These are phyloP conservation scores for Pandemis corylana DNA, from an alignment of 2,888 invertebrate genomes.

Conservation along the genomic window DNA sequence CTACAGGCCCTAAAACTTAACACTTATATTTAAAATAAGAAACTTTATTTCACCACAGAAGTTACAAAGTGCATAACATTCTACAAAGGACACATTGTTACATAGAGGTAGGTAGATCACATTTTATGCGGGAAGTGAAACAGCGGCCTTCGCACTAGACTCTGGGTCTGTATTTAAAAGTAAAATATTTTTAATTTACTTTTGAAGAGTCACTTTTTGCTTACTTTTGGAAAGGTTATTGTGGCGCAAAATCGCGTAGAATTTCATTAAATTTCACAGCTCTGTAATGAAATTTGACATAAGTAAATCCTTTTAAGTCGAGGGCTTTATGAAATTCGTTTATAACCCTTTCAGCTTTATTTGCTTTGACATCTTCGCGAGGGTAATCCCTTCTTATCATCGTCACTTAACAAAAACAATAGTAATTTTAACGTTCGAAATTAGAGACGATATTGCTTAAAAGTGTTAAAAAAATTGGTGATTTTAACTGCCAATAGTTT, in stretches of 20 bases:
- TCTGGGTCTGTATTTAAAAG: too few relatives aligned
- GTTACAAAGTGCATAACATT: too few relatives aligned
- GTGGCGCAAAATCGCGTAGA: conserved; percentile 19
- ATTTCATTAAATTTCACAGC: conserved; percentile 37
- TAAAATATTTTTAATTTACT: neutral
- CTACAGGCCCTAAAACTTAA: too few relatives aligned
- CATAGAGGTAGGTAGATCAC: too few relatives aligned
- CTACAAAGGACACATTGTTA: too few relatives aligned
- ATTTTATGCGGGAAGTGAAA: too few relatives aligned
- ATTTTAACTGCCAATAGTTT: too few relatives aligned
- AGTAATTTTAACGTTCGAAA: neutral
- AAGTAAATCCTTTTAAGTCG: conserved; percentile 38
- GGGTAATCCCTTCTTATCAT: neutral
- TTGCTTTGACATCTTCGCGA: conserved; percentile 30
- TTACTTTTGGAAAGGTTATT: neutral
- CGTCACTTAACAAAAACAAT: neutral
- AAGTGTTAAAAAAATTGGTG: too few relatives aligned
- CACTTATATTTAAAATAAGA: too few relatives aligned
- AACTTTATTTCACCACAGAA: too few relatives aligned
- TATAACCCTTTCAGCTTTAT: conserved; percentile 38
- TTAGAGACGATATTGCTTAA: neutral
- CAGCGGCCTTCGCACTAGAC: too few relatives aligned
- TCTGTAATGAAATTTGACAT: conserved; percentile 40
- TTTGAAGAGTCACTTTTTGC: neutral
- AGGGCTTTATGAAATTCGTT: conserved; percentile 36